These are phyloP conservation scores for Dipodomys stephensi DNA, from an alignment of 2,113 vertebrate genomes.

Conservation along the genomic window DNA sequence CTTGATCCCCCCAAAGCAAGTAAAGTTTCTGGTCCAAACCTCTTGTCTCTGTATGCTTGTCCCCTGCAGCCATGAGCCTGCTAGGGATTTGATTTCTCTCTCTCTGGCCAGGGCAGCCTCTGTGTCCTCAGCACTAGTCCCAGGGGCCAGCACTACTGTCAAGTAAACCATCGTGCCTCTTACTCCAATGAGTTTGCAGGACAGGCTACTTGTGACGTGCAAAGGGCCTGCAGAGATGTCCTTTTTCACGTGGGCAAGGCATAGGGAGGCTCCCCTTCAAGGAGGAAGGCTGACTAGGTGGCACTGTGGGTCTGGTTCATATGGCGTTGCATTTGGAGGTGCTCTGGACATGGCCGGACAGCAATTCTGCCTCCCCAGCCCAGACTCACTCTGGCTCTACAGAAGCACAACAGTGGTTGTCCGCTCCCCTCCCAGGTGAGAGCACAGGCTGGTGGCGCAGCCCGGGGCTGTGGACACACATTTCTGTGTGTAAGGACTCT, in stretches of 20 bases:
- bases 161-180: too few relatives aligned
- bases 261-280: fast-evolving
- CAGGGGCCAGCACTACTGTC: fast-evolving
- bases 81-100: background rate
- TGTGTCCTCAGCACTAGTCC: background rate
- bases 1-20: background rate
- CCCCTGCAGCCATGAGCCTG: background rate
- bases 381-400: too few relatives aligned
- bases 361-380: background rate
- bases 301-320: fast-evolving
- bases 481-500: background rate
- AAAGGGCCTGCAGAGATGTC: fast-evolving
- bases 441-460: background rate
- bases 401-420: background rate
- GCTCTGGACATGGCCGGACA: fast-evolving
- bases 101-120: fast-evolving
- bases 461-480: background rate
- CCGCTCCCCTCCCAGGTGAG: background rate
- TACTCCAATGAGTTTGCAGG: fast-evolving
- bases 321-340: background rate
- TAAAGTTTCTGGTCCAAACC: too few relatives aligned
- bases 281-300: fast-evolving
- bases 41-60: background rate
- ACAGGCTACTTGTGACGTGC: fast-evolving
- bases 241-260: fast-evolving